These are phyloP conservation scores for Upupa epops DNA, from an alignment of 2,113 vertebrate species.

Conservation along the genomic window DNA sequence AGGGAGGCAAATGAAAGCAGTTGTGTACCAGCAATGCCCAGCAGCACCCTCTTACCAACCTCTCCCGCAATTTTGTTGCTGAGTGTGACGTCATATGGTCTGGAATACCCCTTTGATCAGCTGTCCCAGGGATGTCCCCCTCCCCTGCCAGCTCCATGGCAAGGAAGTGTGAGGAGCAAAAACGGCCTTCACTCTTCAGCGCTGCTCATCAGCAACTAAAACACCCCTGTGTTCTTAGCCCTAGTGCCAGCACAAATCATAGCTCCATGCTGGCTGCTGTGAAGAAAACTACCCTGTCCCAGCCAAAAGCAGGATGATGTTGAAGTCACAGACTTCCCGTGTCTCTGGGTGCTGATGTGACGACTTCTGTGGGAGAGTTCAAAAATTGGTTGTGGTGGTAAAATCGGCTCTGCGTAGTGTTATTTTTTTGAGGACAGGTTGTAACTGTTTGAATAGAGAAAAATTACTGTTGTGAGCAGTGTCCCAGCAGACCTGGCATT, in stretches of 20 bases:
- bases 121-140: not conserved
- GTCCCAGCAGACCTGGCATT: not conserved
- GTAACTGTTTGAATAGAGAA: not conserved
- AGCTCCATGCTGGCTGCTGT: not conserved
- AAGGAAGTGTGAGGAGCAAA: not conserved
- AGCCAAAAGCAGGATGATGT: not conserved
- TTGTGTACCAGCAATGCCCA: not conserved
- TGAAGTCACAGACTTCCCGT: not conserved
- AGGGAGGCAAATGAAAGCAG: not conserved
- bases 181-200: not conserved
- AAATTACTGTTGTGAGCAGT: not conserved
- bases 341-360: not conserved
- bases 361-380: not conserved
- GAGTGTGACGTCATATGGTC: not conserved
- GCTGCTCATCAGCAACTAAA: not conserved
- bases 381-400: not conserved
- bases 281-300: not conserved
- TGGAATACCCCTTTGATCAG: not conserved
- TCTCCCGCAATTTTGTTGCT: not conserved
- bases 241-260: not conserved
- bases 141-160: not conserved
- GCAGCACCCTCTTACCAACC: rapidly evolving
- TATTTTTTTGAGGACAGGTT: not conserved
- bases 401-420: not conserved
- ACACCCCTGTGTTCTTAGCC: not conserved